Conservation (phyloP, 2,113 vertebrate species). For the Calidris pygmaea region DNA sequence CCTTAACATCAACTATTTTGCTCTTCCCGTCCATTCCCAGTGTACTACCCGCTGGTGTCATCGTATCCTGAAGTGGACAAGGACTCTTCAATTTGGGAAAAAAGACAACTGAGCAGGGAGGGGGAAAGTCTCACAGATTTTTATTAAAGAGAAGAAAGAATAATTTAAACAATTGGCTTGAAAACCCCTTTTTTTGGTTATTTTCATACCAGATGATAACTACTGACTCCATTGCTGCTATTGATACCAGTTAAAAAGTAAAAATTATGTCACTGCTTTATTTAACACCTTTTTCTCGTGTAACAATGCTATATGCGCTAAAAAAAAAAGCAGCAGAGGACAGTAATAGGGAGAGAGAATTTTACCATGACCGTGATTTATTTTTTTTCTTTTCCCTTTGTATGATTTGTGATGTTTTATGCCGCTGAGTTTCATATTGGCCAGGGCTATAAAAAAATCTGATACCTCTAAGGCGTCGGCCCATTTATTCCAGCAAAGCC, state of each 20-base stretch:
- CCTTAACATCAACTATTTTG: background rate
- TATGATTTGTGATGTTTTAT: background rate
- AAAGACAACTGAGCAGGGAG: background rate
- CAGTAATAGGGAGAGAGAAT: background rate
- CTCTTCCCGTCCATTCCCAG: background rate
- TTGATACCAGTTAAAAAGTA: background rate
- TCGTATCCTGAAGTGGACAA: background rate
- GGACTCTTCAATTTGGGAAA: background rate
- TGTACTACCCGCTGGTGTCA: background rate
- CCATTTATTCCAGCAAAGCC: background rate
- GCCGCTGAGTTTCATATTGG: background rate
- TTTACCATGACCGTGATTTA: background rate
- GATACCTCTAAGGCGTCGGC: background rate
- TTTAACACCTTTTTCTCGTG: background rate
- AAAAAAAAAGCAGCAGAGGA: background rate
- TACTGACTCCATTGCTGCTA: background rate
- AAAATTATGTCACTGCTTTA: background rate
- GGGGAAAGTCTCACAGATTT: background rate
- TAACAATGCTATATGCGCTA: background rate
- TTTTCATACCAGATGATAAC: background rate
- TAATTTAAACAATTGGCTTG: background rate
- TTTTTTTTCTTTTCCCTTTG: background rate
- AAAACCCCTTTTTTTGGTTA: background rate
- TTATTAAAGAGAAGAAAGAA: background rate
- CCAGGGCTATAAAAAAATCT: background rate